phyloP scores from a whole-genome alignment of 2,888 invertebrate genomes.

The Cetonia aurata region DNA sequence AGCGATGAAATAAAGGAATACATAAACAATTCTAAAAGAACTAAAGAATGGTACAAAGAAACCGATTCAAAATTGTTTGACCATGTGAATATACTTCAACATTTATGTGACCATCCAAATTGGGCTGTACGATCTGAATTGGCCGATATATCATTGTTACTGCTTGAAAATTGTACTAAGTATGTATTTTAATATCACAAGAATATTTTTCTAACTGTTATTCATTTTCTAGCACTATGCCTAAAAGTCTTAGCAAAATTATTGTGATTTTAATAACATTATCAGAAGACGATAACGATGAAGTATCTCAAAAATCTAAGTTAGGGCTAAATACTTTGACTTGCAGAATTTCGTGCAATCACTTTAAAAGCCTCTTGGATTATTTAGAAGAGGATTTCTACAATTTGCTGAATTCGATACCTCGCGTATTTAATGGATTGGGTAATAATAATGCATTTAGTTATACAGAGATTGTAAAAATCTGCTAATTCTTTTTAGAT shows the following conservation, averaged over 20 bases:
- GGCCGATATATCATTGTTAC: constrained; percentile 70
- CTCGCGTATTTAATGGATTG: constrained; percentile 75
- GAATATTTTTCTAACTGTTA: constrained; percentile 33
- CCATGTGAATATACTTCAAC: constrained; percentile 68
- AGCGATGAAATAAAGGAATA: constrained; percentile 62
- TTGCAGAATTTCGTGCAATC: constrained; percentile 62
- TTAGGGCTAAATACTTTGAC: constrained; percentile 64
- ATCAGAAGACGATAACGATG: constrained; percentile 74
- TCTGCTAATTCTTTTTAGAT: constrained; percentile 63
- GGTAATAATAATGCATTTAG: constrained; percentile 64
- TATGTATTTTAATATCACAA: constrained; percentile 60
- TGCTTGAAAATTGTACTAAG: constrained; percentile 73
- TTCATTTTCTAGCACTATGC: constrained; percentile 71
- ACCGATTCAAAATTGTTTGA: constrained; percentile 71
- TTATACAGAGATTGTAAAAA: constrained; percentile 42
- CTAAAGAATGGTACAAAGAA: constrained; percentile 71
- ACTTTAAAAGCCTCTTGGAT: constrained; percentile 68
- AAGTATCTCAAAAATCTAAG: constrained; percentile 68
- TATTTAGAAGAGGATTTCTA: constrained; percentile 74
- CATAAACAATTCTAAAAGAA: constrained; percentile 64
- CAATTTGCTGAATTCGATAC: constrained; percentile 71
- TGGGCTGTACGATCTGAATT: constrained; percentile 74
- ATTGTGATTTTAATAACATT: constrained; percentile 78
- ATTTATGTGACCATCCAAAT: constrained; percentile 73
- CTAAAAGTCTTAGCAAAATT: constrained; percentile 71